Conservation (phyloP, 2,888 invertebrate species). For the Drosophila acutilabella region DNA sequence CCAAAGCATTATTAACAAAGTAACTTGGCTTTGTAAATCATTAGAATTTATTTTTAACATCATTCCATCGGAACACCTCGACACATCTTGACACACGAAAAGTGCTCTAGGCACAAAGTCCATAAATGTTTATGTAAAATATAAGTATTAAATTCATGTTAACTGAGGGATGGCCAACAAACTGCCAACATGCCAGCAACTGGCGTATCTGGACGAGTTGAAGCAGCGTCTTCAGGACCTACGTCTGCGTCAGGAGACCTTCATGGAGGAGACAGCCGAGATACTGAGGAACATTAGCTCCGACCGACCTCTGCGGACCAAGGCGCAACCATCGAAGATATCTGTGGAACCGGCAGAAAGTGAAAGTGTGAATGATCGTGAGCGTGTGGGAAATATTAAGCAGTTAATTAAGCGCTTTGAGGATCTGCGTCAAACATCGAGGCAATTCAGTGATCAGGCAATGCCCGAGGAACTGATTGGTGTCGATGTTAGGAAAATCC, state of each 20-base stretch:
- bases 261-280: constrained; percentile 60
- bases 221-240: constrained; percentile 61
- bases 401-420: constrained; percentile 61
- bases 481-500: constrained; percentile 62
- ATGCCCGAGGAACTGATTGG: constrained; percentile 59
- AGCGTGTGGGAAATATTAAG: constrained; percentile 43
- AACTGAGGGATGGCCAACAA: constrained; percentile 46
- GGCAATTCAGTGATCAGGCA: constrained; percentile 53
- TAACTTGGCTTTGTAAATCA: neutral
- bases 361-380: neutral
- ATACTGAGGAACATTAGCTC: constrained; percentile 50
- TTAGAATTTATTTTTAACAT: neutral
- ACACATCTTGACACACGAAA: constrained; percentile 25
- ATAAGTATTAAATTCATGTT: constrained; percentile 42
- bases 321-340: neutral
- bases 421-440: constrained; percentile 60
- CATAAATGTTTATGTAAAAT: constrained; percentile 35
- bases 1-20: neutral
- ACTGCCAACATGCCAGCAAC: constrained; percentile 55
- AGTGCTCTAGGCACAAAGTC: constrained; percentile 15
- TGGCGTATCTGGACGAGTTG: constrained; percentile 69
- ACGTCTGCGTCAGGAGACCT: constrained; percentile 59
- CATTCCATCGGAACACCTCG: neutral
- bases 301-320: neutral
- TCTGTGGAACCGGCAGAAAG: neutral